A percentile compares a stretch with the other conserved stretches of the same genome.
Evolutionary conservation across 2,888 invertebrate species (phyloP).

Genomic region (Brachyopa scutellaris): DNA sequence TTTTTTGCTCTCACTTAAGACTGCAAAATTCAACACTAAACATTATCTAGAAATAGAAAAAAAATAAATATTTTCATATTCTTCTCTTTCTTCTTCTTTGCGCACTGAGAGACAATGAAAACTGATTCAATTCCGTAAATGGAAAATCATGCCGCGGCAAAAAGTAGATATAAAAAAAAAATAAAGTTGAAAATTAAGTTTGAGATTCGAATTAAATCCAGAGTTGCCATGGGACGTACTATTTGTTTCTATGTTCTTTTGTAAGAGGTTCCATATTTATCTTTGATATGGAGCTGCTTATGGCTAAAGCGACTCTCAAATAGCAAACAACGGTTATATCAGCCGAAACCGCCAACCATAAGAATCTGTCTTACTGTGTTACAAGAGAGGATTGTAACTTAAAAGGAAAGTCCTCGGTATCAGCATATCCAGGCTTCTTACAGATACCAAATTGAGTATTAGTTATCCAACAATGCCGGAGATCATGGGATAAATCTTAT

Average conservation of each 20-base stretch:
- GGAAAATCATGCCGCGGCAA: conserved; percentile 43
- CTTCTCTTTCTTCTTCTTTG: conserved; percentile 22
- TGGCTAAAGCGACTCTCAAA: no score
- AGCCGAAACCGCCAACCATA: no score
- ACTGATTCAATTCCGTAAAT: conserved; percentile 64
- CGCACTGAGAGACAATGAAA: conserved; percentile 47
- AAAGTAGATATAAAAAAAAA: conserved; percentile 20
- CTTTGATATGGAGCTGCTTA: no score
- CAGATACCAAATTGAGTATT: no score
- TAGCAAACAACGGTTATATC: no score
- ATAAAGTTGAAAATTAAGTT: conserved; percentile 48
- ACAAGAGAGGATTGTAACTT: no score
- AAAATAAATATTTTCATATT: conserved; percentile 25
- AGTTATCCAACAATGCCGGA: no score
- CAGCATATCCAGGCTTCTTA: no score
- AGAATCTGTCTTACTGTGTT: no score
- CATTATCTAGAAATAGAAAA: conserved; percentile 9
- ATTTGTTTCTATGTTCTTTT: not conserved
- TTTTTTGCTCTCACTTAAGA: not conserved
- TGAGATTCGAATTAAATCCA: conserved; percentile 54
- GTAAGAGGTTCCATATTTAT: not conserved
- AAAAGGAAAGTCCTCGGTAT: no score
- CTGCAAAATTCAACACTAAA: conserved; percentile 37
- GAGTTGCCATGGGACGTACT: conserved; percentile 37
- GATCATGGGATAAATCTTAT: no score